Base-by-base conservation (phyloP, 53 echinoderm and acorn worm species). In the Temnopleurus reevesii region DNA sequence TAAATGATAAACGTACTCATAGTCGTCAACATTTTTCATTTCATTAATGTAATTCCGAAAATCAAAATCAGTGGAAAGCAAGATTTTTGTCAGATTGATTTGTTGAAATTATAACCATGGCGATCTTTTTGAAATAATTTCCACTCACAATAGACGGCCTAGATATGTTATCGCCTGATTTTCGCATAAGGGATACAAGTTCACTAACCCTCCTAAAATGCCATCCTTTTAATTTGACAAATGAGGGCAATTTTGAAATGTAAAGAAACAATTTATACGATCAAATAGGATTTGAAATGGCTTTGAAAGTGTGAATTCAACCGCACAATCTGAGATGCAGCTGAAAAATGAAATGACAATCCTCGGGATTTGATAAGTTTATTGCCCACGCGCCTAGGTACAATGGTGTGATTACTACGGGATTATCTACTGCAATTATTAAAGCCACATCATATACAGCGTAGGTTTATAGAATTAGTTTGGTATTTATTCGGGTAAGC, bases 161-260 rank as follows among this genome's bases (percentile, higher is more conserved):
- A 71, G 71, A 38, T 71, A 38, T 71, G 13, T 34, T 65, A 71
- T 38, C 21, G 41, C n/a, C 23, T 71, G 71, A 71, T 71, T 71
- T 43, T 36, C 41, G n/a, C n/a, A n/a, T 36, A n/a, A n/a, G 38
- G 23, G 71, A 71, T 55, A 18, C 18, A 55, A 83, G 83, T 83
- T 55, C 83, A 83, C 36, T 55, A 55, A 83, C 54, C 83, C 55
- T 12, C 2, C 5, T 4, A 4, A 31, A 18, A 12, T 17, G 18
- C 54, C 83, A 53, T 83, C 54, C 38, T 53, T 79, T 83, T 83
- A 83, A 83, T 83, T 54, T 83, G 83, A 83, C 83, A 83, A 83
- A 83, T 83, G 83, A 83, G 35, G 83, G 55, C 55, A 56, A 83
- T 83, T 55, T 56, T 36, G 51, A 54, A 13, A 55, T 54, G 83